Evolutionary conservation across 2,113 vertebrate genomes (phyloP).

Genomic region (Plecotus auritus): DNA sequence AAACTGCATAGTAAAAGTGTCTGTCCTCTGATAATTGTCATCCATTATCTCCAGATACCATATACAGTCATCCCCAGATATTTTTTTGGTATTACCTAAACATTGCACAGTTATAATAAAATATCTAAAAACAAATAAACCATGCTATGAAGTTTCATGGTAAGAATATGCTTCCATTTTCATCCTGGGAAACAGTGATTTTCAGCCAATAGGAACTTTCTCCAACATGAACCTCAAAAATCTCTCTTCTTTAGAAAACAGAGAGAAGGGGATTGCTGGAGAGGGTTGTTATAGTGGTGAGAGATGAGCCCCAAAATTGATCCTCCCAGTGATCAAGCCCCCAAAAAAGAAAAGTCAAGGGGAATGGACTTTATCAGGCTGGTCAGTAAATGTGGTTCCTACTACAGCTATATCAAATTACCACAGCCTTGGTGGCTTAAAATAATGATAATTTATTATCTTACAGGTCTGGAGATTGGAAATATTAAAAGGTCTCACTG

Average conservation of each 20-base stretch:
- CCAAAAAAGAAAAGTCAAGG: neutral
- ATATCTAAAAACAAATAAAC: neutral
- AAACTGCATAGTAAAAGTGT: neutral
- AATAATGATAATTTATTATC: neutral
- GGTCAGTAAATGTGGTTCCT: neutral
- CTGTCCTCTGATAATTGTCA: neutral
- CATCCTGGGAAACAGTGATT: neutral
- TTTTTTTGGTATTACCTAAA: conserved; percentile 1
- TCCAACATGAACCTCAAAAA: neutral
- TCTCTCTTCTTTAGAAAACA: neutral
- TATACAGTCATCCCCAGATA: neutral
- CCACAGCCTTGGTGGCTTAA: neutral
- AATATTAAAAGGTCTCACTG: neutral
- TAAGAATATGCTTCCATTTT: neutral
- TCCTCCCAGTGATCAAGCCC: neutral
- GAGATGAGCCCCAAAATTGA: neutral
- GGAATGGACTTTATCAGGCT: neutral
- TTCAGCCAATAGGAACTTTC: neutral
- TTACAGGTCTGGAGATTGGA: neutral
- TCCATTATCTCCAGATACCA: neutral
- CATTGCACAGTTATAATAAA: conserved; percentile 7
- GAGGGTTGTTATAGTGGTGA: neutral
- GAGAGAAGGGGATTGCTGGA: neutral
- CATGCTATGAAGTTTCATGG: neutral
- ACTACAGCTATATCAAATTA: neutral